Conservation (phyloP, 2,888 invertebrate genomes). For the Meteorus colon region DNA sequence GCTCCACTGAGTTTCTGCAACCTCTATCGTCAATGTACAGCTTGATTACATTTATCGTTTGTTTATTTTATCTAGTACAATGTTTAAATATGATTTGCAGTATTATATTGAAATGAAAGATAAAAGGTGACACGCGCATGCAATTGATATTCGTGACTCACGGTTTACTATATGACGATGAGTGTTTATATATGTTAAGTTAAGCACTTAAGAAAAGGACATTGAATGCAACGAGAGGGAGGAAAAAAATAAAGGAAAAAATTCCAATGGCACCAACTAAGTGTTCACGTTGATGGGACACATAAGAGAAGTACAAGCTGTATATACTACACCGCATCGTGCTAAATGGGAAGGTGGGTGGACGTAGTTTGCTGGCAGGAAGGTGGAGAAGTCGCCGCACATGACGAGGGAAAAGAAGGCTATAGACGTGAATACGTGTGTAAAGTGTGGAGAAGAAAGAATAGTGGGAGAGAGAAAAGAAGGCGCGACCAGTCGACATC, state of each 20-base stretch:
- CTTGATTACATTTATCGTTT: conserved; percentile 2
- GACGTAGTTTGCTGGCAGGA: conserved; percentile 54
- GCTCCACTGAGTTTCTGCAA: conserved; percentile 5
- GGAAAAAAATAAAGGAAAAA: conserved; percentile 3
- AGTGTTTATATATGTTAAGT: conserved; percentile 25
- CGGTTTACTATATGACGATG: not conserved
- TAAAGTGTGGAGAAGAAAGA: conserved; percentile 26
- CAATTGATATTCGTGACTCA: not conserved
- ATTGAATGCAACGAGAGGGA: conserved; percentile 22
- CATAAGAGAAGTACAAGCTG: conserved; percentile 20
- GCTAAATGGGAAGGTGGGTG: conserved; percentile 56
- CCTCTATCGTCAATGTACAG: not conserved
- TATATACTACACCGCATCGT: conserved; percentile 29
- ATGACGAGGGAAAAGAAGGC: conserved; percentile 28
- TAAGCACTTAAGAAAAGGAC: conserved; percentile 14
- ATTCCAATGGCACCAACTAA: conserved; percentile 23
- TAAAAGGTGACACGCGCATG: not conserved
- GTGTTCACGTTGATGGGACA: conserved; percentile 1
- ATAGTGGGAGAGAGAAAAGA: conserved; percentile 39
- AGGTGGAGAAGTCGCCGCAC: conserved; percentile 48
- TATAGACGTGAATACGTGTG: conserved; percentile 14
- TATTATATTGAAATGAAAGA: conserved; percentile 23
- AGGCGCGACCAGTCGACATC: conserved; percentile 38
- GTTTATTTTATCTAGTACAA: not conserved
- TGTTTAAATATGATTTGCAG: not conserved